These are phyloP conservation scores for Hemistola chrysoprasaria DNA, from an alignment of 2,888 invertebrate species.

Conservation along the genomic window DNA sequence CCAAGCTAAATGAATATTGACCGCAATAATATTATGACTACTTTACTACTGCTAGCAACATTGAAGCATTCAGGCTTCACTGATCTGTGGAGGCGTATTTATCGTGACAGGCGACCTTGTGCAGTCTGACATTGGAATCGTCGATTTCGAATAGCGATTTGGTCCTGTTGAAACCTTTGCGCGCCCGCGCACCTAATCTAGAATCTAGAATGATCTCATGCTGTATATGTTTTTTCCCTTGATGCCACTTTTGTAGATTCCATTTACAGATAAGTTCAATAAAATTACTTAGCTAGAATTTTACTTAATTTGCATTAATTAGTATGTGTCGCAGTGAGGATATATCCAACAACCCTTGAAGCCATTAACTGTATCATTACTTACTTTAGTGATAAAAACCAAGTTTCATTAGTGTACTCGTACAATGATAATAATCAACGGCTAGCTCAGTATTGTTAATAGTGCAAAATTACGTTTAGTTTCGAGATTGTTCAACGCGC, in stretches of 20 bases:
- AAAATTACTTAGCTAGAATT: too few species aligned
- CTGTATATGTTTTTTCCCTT: not conserved
- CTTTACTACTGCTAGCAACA: constrained; percentile 41
- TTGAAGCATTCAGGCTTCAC: constrained; percentile 20
- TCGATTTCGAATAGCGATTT: constrained; percentile 62
- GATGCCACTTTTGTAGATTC: too few species aligned
- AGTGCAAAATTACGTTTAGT: constrained; percentile 45
- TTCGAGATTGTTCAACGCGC: constrained; percentile 60
- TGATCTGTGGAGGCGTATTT: constrained; percentile 51
- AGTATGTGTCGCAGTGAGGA: too few species aligned
- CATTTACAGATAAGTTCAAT: too few species aligned
- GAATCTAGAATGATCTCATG: constrained; percentile 29
- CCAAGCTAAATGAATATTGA: constrained; percentile 42
- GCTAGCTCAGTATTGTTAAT: constrained; percentile 14
- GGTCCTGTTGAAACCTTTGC: constrained; percentile 46
- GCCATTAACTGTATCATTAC: too few species aligned
- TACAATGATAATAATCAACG: constrained; percentile 11
- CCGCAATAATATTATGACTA: constrained; percentile 40
- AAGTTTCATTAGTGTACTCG: not conserved
- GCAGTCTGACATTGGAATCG: constrained; percentile 65
- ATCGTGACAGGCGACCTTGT: constrained; percentile 72
- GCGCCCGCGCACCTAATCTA: constrained; percentile 43
- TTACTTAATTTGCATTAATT: too few species aligned
- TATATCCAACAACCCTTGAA: too few species aligned
- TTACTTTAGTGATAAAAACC: too few species aligned